Conservation (phyloP, 2,888 invertebrate genomes). For the Heterodera filipjevi region DNA sequence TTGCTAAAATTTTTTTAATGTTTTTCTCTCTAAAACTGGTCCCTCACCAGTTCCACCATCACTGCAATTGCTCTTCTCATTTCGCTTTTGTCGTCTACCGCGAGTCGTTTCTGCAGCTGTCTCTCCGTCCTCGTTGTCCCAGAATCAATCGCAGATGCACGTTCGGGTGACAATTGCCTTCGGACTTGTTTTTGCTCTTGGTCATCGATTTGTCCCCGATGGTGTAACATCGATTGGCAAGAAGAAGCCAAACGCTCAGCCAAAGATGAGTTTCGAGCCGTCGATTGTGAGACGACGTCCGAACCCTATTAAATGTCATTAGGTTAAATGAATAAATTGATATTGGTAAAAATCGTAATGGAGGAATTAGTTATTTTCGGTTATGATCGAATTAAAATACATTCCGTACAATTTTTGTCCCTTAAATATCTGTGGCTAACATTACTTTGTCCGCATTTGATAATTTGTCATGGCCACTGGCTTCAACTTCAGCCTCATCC, state of each 20-base stretch:
- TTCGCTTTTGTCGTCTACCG: neutral
- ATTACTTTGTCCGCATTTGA: neutral
- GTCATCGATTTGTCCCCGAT: neutral
- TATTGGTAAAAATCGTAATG: no score
- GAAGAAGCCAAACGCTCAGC: neutral
- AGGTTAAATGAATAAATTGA: no score
- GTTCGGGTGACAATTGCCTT: neutral
- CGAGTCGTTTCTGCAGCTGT: neutral
- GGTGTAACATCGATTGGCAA: neutral
- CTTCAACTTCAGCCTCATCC: neutral
- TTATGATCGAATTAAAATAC: no score
- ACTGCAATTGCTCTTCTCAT: constrained; percentile 1
- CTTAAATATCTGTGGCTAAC: neutral
- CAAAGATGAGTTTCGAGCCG: neutral
- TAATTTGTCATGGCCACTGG: neutral
- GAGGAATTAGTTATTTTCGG: no score
- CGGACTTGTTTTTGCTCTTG: neutral
- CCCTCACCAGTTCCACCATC: constrained; percentile 3
- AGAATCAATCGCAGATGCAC: neutral
- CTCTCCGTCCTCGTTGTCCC: neutral
- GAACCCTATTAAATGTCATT: no score
- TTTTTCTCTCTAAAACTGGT: no score
- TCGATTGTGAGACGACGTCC: no score
- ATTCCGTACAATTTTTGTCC: no score
- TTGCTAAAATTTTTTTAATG: neutral